Conservation (phyloP, 1,140 invertebrate genomes). For the Papilio aristodemus region DNA sequence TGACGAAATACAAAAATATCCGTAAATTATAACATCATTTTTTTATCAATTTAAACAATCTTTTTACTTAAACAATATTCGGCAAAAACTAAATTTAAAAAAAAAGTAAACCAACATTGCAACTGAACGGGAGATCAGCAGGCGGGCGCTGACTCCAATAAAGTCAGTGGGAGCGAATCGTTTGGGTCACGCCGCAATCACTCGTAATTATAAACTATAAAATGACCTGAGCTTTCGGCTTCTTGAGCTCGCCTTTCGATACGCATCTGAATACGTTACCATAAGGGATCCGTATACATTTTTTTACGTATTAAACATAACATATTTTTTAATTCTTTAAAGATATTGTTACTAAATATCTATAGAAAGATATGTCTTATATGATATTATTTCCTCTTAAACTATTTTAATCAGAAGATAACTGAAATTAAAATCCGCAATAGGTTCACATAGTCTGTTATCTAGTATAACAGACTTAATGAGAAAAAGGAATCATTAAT, state of each 20-base stretch:
- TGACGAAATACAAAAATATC: no score
- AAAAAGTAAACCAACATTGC: slow-evolving; percentile 58
- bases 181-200: slow-evolving; percentile 62
- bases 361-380: no score
- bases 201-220: slow-evolving; percentile 75
- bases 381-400: no score
- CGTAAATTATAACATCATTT: no score
- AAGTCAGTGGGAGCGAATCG: slow-evolving; percentile 47
- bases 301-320: slow-evolving; percentile 21
- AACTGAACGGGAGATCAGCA: slow-evolving; percentile 37
- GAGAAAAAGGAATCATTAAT: no score
- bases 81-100: slow-evolving; percentile 35
- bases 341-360: no score
- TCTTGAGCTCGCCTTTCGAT: slow-evolving; percentile 69
- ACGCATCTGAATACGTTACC: slow-evolving; percentile 42
- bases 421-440: no score
- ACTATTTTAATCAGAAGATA: no score
- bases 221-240: slow-evolving; percentile 67
- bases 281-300: slow-evolving; percentile 51
- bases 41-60: no score
- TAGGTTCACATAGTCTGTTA: no score
- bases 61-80: no score
- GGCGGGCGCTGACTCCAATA: slow-evolving; percentile 36
- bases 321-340: neutral
- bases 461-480: no score